Conservation (phyloP, 37 sponge, comb jelly and placozoan genomes). For the Halisarca cf. caerulea region DNA sequence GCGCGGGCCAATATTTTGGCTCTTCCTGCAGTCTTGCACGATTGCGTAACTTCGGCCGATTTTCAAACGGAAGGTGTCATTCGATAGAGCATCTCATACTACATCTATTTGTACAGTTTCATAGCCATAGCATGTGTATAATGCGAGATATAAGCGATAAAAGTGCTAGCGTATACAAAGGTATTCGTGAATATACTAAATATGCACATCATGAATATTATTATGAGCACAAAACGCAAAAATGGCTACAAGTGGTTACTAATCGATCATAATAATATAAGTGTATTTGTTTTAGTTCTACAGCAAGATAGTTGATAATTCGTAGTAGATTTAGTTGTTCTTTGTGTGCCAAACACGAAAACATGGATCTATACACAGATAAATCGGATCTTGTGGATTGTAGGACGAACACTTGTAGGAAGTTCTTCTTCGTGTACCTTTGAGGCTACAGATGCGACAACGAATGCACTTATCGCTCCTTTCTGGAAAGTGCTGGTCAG, state of each 20-base stretch:
- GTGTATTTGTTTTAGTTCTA: too few species aligned
- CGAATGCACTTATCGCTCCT: neutral
- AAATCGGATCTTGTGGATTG: neutral
- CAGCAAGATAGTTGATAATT: too few species aligned
- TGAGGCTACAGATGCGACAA: neutral
- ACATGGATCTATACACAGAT: neutral
- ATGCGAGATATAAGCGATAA: neutral
- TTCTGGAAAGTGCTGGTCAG: neutral
- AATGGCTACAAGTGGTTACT: too few species aligned
- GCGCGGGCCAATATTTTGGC: neutral
- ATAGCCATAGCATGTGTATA: neutral
- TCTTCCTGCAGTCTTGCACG: neutral
- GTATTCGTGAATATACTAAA: neutral
- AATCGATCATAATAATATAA: too few species aligned
- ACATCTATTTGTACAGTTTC: neutral
- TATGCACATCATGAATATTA: too few species aligned
- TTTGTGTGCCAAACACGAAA: neutral
- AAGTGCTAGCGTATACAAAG: neutral
- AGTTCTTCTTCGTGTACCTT: neutral
- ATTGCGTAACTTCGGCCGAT: neutral
- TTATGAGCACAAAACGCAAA: too few species aligned
- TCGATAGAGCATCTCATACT: too few species aligned
- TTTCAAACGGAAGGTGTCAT: too few species aligned
- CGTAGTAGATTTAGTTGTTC: too few species aligned
- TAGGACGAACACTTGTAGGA: neutral